Base-by-base conservation (phyloP, 2,888 invertebrate species). In the Flexamia atlantica region DNA sequence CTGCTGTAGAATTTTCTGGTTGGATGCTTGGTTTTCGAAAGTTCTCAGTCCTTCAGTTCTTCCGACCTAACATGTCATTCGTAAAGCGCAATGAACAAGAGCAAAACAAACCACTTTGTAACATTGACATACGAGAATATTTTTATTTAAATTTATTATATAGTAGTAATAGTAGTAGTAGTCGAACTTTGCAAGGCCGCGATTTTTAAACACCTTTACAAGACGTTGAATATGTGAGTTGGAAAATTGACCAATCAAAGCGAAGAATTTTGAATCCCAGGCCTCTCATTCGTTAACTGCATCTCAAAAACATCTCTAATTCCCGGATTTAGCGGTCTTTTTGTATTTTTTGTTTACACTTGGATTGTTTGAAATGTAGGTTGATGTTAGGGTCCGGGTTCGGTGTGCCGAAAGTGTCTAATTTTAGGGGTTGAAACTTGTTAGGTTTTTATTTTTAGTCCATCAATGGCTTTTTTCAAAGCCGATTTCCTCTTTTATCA, bases 271-370 rank as follows among this genome's bases (percentile, higher is more conserved):
- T 64, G 28, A 64, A 64, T 64, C 7, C 64, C 2, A 9, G 25
- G 2, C 30, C 14, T 64, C 12, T 30, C 17, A 64, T 64, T 64
- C 64, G 64, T 64, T 30, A 5, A 4, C 12, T 28, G 14, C 23
- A 7, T 57, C 57, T 12, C 23, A 57, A 57, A 57, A 57, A 57
- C 7, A 10, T 17, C 28, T 64, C 28, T 12, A 28, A 64, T 64
- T 64, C 64, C 64, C 28, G 30, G 64, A 64, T 64, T 64, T 64
- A 28, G 64, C 64, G 64, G 64, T 64, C 64, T 25, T 64, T 64
- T 64, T 30, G 30, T 64, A 64, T 64, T 64, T 64, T 64, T 64
- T 64, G 64, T 64, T 64, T 64, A 64, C 30, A 30, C 64, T 20
- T 28, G 64, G 4, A 7, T 17, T 28, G 64, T 64, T 64, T 64